phyloP scores from a whole-genome alignment of 2,113 vertebrate species.

The Collichthys lucidus region DNA sequence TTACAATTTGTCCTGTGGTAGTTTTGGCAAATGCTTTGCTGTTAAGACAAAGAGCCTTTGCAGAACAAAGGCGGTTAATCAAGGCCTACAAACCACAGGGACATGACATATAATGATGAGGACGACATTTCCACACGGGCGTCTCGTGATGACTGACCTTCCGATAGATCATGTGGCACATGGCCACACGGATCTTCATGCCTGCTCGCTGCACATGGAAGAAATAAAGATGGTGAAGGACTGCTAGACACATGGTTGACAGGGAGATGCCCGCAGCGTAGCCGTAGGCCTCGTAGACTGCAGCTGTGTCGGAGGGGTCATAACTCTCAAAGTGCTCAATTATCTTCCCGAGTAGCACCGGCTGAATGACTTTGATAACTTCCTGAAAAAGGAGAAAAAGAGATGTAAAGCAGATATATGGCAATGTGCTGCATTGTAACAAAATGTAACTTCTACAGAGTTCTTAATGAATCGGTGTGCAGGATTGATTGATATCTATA shows the following conservation, averaged over 20 bases:
- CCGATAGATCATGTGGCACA: slow-evolving; percentile 95
- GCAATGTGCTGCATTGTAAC: neutral
- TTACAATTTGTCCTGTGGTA: slow-evolving; percentile 94
- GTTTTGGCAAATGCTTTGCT: slow-evolving; percentile 89
- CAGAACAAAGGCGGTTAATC: slow-evolving; percentile 30
- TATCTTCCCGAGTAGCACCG: slow-evolving; percentile 90
- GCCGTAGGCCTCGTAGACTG: slow-evolving; percentile 79
- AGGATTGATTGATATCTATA: no score
- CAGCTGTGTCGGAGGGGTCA: slow-evolving; percentile 42
- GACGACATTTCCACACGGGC: neutral
- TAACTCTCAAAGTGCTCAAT: slow-evolving; percentile 88
- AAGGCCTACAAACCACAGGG: neutral
- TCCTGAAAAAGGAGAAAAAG: slow-evolving; percentile 80
- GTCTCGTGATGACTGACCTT: slow-evolving; percentile 87
- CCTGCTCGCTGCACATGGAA: slow-evolving; percentile 91
- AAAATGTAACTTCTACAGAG: no score
- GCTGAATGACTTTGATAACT: slow-evolving; percentile 88
- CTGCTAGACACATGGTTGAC: slow-evolving; percentile 83
- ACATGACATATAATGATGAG: neutral
- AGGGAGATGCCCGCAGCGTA: slow-evolving; percentile 84
- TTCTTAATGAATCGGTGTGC: no score
- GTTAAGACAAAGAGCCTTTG: slow-evolving; percentile 90
- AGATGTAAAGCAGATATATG: neutral
- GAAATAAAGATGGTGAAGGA: slow-evolving; percentile 91
- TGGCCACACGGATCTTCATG: slow-evolving; percentile 93